A percentile compares a stretch with the other conserved stretches of the same genome.
Conservation (phyloP, 2,113 vertebrate species). For the Sinosuthora webbiana region DNA sequence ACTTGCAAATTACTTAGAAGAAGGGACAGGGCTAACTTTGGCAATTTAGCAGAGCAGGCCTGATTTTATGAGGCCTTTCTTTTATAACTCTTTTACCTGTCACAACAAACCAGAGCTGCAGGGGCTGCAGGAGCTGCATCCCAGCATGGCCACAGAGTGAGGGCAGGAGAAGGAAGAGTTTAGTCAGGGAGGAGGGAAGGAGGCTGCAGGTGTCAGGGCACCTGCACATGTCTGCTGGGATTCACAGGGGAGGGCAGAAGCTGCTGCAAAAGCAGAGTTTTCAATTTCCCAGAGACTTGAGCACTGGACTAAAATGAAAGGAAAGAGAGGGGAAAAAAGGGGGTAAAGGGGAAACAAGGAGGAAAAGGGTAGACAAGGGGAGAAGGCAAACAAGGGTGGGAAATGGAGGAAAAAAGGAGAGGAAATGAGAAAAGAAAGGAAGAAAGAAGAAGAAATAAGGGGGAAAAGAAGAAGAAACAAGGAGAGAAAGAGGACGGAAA, state of each 20-base stretch:
- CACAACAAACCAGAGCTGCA: not conserved
- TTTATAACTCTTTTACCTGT: not conserved
- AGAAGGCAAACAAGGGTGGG: not conserved
- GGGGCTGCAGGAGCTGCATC: not conserved
- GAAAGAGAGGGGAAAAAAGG: not conserved
- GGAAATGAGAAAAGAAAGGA: too few species aligned
- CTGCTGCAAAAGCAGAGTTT: not conserved
- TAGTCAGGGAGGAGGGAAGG: not conserved
- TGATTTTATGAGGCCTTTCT: not conserved
- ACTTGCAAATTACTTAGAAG: not conserved
- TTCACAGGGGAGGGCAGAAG: not conserved
- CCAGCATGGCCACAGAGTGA: not conserved
- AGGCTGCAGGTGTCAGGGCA: fast-evolving
- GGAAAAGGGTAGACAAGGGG: not conserved
- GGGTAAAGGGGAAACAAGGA: not conserved
- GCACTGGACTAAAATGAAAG: not conserved
- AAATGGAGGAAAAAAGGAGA: not conserved
- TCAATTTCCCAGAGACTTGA: not conserved
- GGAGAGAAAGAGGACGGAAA: fast-evolving
- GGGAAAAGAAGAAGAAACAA: not conserved
- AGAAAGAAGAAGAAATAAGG: too few species aligned
- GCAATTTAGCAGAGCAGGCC: not conserved
- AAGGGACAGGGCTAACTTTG: not conserved
- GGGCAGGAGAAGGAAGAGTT: not conserved
- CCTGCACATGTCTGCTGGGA: fast-evolving